Conservation (phyloP, 2,888 invertebrate genomes). For the Heteromyza rotundicornis region DNA sequence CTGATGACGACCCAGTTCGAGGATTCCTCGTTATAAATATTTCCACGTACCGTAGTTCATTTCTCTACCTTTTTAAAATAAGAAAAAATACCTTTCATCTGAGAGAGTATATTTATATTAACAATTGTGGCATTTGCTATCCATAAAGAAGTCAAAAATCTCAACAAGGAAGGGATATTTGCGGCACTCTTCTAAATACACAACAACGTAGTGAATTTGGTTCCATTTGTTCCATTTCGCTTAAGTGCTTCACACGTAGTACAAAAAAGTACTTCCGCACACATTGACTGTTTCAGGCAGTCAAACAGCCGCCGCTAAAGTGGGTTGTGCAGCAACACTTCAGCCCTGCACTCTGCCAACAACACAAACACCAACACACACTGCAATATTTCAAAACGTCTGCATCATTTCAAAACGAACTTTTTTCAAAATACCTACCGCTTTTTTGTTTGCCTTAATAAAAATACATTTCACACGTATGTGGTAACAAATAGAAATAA, state of each 20-base stretch:
- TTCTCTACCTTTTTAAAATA: no score
- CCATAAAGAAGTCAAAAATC: no score
- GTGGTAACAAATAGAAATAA: no score
- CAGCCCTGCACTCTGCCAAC: background rate
- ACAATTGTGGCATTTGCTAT: no score
- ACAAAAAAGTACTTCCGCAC: slow-evolving; percentile 8
- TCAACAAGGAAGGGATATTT: no score
- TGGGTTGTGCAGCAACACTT: background rate
- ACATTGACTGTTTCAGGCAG: slow-evolving; percentile 6
- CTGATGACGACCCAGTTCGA: no score
- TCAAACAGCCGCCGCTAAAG: background rate
- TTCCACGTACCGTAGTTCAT: no score
- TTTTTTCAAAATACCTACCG: no score
- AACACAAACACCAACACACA: background rate
- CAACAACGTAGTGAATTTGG: slow-evolving; percentile 4
- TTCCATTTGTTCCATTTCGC: background rate
- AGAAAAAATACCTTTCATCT: no score
- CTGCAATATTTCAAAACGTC: background rate
- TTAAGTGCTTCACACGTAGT: slow-evolving; percentile 26
- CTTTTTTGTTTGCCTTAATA: slow-evolving; percentile 35
- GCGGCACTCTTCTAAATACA: background rate
- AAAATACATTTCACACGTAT: slow-evolving; percentile 52
- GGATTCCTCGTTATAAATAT: no score
- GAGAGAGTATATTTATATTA: no score
- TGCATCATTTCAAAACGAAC: slow-evolving; percentile 1